phyloP scores from a whole-genome alignment of 2,888 invertebrate genomes.

The Dermolepida albohirtum region DNA sequence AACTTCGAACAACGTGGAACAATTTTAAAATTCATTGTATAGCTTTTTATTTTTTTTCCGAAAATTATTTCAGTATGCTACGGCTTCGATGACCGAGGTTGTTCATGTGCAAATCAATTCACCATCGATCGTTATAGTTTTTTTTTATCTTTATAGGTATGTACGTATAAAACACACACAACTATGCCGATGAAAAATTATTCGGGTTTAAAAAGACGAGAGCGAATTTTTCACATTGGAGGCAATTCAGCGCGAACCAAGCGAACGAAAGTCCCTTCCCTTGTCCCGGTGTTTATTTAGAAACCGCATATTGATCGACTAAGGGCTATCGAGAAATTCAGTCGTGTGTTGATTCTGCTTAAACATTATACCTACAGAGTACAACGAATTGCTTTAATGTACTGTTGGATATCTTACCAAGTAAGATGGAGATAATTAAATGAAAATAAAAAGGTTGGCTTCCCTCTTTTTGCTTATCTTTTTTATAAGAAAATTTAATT shows the following conservation, averaged over 20 bases:
- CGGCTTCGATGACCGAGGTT: not conserved
- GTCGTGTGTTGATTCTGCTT: not conserved
- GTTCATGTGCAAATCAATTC: slow-evolving; percentile 22
- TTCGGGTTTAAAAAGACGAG: slow-evolving; percentile 28
- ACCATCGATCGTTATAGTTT: slow-evolving; percentile 10
- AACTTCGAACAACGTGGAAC: no score
- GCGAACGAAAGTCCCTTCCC: slow-evolving; percentile 16
- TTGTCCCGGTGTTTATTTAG: slow-evolving; percentile 21
- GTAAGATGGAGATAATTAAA: no score
- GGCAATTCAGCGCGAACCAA: not conserved
- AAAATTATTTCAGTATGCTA: slow-evolving; percentile 8
- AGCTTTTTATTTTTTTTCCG: not conserved
- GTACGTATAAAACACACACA: not conserved
- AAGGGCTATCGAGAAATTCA: slow-evolving; percentile 9
- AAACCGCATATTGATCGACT: slow-evolving; percentile 23
- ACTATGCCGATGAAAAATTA: slow-evolving; percentile 20
- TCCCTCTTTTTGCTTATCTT: no score
- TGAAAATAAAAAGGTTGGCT: no score
- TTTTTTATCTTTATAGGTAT: not conserved
- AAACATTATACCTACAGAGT: no score
- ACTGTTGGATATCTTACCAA: no score
- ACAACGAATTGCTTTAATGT: no score
- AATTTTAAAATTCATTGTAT: no score
- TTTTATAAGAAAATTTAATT: no score
- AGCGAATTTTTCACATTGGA: slow-evolving; percentile 18